These are phyloP conservation scores for Microplitis demolitor DNA, from an alignment of 1,140 invertebrate species.

Conservation along the genomic window DNA sequence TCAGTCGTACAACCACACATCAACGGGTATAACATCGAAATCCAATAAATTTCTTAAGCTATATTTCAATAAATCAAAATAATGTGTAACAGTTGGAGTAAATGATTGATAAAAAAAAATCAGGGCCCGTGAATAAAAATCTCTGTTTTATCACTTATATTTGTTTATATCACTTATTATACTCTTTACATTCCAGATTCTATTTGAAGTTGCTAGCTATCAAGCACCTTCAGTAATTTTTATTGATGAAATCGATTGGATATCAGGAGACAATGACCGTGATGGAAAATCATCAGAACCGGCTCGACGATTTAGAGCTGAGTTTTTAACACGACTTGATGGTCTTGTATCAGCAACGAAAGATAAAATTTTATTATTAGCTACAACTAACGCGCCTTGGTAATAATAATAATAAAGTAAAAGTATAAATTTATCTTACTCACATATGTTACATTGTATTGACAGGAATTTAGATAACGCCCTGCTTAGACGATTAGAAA, in stretches of 20 bases:
- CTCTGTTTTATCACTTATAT: background rate
- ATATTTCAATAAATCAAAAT: too few relatives aligned
- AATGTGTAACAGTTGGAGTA: too few relatives aligned
- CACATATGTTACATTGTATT: background rate
- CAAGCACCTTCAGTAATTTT: constrained; percentile 94
- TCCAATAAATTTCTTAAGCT: too few relatives aligned
- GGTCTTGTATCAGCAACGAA: constrained; percentile 68
- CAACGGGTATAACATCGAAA: too few relatives aligned
- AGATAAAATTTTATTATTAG: constrained; percentile 76
- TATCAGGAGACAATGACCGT: constrained; percentile 70
- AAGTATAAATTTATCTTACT: too few relatives aligned
- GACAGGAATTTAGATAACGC: constrained; percentile 86
- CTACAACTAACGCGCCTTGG: constrained; percentile 92
- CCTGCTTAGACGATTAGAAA: constrained; percentile 85
- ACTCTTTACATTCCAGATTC: constrained; percentile 63
- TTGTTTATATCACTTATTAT: too few relatives aligned
- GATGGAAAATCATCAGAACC: constrained; percentile 80
- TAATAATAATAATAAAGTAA: constrained; percentile 42
- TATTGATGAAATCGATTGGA: constrained; percentile 93
- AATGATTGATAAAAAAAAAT: too few relatives aligned
- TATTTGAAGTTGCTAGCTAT: constrained; percentile 88
- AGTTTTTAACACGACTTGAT: constrained; percentile 91
- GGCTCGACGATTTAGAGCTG: constrained; percentile 87
- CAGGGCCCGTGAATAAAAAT: too few relatives aligned
- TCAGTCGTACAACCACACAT: too few relatives aligned